phyloP scores from a whole-genome alignment of 2,113 vertebrate genomes.

The Abramis brama region DNA sequence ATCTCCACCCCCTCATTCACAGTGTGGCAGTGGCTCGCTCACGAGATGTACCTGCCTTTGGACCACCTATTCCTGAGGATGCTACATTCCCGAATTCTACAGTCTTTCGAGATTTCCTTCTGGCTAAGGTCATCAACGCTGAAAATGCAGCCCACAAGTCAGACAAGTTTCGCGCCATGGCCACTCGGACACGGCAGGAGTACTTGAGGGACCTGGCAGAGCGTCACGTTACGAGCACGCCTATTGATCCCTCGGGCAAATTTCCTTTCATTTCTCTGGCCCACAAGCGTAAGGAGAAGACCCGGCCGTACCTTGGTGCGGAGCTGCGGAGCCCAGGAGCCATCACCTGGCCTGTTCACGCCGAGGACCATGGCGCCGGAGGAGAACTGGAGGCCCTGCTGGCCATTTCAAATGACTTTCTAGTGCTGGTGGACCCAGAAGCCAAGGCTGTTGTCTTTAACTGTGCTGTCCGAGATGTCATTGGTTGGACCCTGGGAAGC shows the following conservation, averaged over 20 bases:
- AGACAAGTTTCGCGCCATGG: constrained; percentile 97
- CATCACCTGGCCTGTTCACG: constrained; percentile 87
- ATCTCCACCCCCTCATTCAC: constrained; percentile 39
- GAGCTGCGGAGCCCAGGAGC: constrained; percentile 91
- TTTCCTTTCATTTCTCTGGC: constrained; percentile 97
- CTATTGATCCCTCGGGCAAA: constrained; percentile 96
- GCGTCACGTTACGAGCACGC: constrained; percentile 96
- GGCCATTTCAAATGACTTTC: constrained; percentile 91
- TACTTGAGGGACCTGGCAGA: constrained; percentile 97
- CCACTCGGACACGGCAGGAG: constrained; percentile 95
- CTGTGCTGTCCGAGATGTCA: constrained; percentile 93
- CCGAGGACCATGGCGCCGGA: constrained; percentile 90
- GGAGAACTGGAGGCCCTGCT: constrained; percentile 91
- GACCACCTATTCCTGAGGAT: constrained; percentile 93
- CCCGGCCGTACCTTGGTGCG: constrained; percentile 85
- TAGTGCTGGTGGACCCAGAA: constrained; percentile 91
- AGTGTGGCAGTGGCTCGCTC: constrained; percentile 97
- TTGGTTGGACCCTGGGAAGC: constrained; percentile 90
- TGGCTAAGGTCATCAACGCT: constrained; percentile 97
- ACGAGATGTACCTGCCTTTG: constrained; percentile 95
- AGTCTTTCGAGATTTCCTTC: constrained; percentile 97
- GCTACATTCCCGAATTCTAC: constrained; percentile 96
- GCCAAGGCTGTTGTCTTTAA: constrained; percentile 94
- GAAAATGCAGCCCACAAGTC: constrained; percentile 99
- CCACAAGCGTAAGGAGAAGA: constrained; percentile 97